Evolutionary conservation across 2,797 vertebrate genomes (phyloP).

Genomic region (Podarcis siculus): DNA sequence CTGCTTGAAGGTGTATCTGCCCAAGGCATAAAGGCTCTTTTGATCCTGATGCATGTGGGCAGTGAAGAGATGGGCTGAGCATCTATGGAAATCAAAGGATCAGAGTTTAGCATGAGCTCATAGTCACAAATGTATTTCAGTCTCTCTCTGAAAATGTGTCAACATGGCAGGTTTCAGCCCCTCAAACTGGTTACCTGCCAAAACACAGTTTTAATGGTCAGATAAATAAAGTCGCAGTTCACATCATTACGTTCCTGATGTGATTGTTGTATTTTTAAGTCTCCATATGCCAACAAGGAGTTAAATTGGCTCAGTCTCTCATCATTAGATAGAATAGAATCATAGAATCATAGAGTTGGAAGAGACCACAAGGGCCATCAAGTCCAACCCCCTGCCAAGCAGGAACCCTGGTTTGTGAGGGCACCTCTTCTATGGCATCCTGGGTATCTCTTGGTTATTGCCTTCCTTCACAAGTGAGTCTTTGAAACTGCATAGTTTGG

Average conservation of each 20-base stretch:
- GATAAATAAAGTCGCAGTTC: too few species aligned
- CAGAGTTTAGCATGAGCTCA: too few species aligned
- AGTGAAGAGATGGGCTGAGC: neutral
- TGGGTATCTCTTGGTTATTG: too few species aligned
- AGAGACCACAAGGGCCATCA: too few species aligned
- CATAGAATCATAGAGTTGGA: too few species aligned
- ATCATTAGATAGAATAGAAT: too few species aligned
- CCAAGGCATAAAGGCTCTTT: neutral
- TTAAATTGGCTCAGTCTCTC: neutral
- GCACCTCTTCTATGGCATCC: neutral
- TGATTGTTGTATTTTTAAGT: neutral
- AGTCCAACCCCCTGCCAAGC: too few species aligned
- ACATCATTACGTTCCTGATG: neutral
- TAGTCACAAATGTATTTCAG: neutral
- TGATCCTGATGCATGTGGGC: conserved; percentile 10
- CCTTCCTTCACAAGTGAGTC: neutral
- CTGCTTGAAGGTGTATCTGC: neutral
- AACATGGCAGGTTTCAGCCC: neutral
- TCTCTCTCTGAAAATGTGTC: neutral
- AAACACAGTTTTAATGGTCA: neutral
- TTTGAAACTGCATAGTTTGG: neutral
- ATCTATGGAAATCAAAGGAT: neutral
- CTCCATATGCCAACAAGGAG: neutral
- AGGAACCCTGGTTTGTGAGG: neutral
- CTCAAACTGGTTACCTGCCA: neutral